Evolutionary conservation across 2,888 invertebrate genomes (phyloP), one percentile per base, ranked within the genome.

Genomic region (Venusia cambrica): DNA sequence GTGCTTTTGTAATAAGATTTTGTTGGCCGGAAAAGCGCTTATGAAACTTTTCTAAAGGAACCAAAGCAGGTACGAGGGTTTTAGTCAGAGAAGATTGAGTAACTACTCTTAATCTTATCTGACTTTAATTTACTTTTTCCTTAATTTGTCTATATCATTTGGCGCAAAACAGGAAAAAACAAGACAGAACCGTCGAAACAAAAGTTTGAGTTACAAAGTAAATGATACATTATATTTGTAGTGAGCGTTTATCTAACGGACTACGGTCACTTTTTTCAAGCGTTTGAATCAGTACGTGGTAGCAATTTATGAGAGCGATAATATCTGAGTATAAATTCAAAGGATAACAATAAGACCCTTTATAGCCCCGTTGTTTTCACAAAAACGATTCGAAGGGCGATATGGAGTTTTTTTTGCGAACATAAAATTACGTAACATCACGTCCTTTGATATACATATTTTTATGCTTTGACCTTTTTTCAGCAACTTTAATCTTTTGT

Each of bases 271-370:
- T 78, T 75, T 48, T 75, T 75, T 72, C 63, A 62, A 66, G 66
- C 62, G 64, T 65, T 60, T 67, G 72, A 75, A 73, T 76, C 66
- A 54, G 73, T 72, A 74, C 74, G 73, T 70, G 67, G 72, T 69
- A 67, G 71, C 73, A 79, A 81, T 83, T 81, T 81, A 81, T 80
- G 76, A 65, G 66, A 54, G 72, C 77, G 79, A 83, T 83, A 80
- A 81, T 80, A 84, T 81, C 80, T 73, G 79, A 78, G 78, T 79
- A 83, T 85, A 84, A 85, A 84, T 84, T 81, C 81, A 80, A 77
- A 81, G 84, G 83, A 83, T 83, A 83, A 83, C 81, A 80, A 79
- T 84, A 83, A 83, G 77, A 76, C 74, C 80, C 71, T 84, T 84
- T 84, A 84, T 85, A 74, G 78, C 83, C 58, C 60, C 72, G 77